phyloP scores from a whole-genome alignment of 2,113 vertebrate species.

The Cervus canadensis region DNA sequence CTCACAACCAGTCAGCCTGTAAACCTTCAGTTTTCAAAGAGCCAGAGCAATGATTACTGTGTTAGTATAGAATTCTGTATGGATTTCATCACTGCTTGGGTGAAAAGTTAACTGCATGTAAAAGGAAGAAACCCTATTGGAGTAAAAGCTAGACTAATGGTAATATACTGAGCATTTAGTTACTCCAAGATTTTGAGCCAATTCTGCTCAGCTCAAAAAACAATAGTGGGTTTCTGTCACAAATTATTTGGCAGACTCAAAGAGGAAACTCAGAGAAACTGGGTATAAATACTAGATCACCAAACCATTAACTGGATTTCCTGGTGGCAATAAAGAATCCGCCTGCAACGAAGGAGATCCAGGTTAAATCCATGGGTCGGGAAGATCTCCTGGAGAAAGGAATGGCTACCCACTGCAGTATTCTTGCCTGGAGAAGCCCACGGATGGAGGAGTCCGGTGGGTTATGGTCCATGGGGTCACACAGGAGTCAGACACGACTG shows the following conservation, averaged over 20 bases:
- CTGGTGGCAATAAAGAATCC: background rate
- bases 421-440: background rate
- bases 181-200: background rate
- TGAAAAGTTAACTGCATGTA: background rate
- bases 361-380: background rate
- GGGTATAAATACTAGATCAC: background rate
- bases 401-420: background rate
- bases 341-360: background rate
- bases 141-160: background rate
- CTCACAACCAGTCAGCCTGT: background rate
- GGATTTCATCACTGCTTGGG: background rate
- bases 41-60: background rate
- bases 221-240: background rate
- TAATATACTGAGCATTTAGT: background rate
- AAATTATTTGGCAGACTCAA: conserved; percentile 16
- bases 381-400: background rate
- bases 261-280: background rate
- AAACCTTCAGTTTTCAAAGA: background rate
- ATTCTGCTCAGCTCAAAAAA: background rate
- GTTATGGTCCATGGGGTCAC: background rate
- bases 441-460: fast-evolving
- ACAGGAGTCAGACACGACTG: background rate
- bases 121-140: background rate
- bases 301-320: background rate
- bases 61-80: background rate